Base-by-base conservation (phyloP, 2,797 vertebrate genomes). In the Phaenicophaeus curvirostris region DNA sequence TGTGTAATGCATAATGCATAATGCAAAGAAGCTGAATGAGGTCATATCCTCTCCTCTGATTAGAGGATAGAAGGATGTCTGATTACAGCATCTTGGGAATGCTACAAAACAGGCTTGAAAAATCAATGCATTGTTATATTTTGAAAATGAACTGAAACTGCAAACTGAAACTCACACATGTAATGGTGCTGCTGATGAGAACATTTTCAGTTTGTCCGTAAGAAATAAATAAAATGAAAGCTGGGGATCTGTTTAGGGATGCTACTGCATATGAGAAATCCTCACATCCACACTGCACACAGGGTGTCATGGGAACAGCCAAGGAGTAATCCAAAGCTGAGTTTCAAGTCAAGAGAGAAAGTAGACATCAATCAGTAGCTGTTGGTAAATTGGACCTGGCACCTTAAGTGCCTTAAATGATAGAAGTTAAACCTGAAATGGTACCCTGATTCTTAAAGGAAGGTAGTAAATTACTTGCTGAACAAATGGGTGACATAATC, bases 301-400 rank as follows among this genome's bases (percentile, higher is more conserved):
- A 31, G n/a, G 46, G 19, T 9, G 12, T 28, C 13, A 10, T 65
- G 69, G 55, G 55, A 86, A 63, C 19, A 50, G 50, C 63, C 44
- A 21, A 15, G 28, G 62, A 37, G 37, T 21, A 72, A 94, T 73
- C 46, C 48, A 9, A 55, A 79, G 16, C 88, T 23, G 30, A 89
- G 75, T 48, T 91, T 81, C 37, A 57, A 69, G 50, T 95, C 85
- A 65, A 44, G 10, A 33, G 37, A 62, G 79, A 96, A 96, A 96
- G 80, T 17, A 92, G 83, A 55, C 73, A 95, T 97, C 59, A 30
- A 69, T 97, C 97, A 97, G 84, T 62, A 93, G 76, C 87, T 84
- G 54, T 94, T 96, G 96, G 92, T 96, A 97, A 97, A 97, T 96
- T 94, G 84, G 89, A 96, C 48, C 65, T 97, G 97, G 94, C 96